Base-by-base conservation (phyloP, 2,888 invertebrate genomes). In the Drosophila demipolita region DNA sequence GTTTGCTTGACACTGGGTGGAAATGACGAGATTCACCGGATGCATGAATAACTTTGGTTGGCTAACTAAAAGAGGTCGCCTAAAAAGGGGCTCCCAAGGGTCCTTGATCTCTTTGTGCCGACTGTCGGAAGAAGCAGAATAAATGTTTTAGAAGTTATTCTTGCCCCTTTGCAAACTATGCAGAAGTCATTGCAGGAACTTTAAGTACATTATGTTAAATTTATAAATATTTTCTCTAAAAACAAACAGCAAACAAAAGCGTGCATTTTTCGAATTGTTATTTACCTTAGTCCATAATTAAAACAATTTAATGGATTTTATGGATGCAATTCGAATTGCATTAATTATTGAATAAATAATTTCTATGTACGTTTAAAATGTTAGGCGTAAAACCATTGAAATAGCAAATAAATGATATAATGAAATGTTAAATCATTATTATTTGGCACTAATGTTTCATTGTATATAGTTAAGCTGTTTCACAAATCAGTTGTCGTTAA, bases 401-500 rank as follows among this genome's bases (percentile, higher is more conserved):
- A 17, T 6, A 7, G 23, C 15, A 45, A 45, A 23, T n/a, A 29
- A n/a, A 50, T n/a, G 11, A 3, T 12, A 12, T 1, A 15, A 48
- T 26, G 3, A 48, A 23, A 17, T 9, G 12, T 33, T 2, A 33
- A 52, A 33, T 15, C 20, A 32, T 15, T 52, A 12, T 20, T 52
- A 52, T 8, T 20, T 7, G 12, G n/a, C 29, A n/a, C 11, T 2
- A 0, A 5, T 6, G 6, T 53, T 35, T 20, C 26, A 17, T 33
- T 40, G 17, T 9, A 12, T 29, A 4, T 15, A 45, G 40, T 15
- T 66, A 32, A 38, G 38, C 15, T 35, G n/a, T 50, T 50, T 35
- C 12, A 29, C n/a, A 50, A 36, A 17, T 57, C 45, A 23, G 29
- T 11, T 32, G 38, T 40, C 55, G 57, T 52, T 61, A 36, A 50